A percentile compares a stretch with the other conserved stretches of the same genome.
These are phyloP conservation scores for Nannoperca australis DNA, from an alignment of 2,797 vertebrate species.

Conservation along the genomic window DNA sequence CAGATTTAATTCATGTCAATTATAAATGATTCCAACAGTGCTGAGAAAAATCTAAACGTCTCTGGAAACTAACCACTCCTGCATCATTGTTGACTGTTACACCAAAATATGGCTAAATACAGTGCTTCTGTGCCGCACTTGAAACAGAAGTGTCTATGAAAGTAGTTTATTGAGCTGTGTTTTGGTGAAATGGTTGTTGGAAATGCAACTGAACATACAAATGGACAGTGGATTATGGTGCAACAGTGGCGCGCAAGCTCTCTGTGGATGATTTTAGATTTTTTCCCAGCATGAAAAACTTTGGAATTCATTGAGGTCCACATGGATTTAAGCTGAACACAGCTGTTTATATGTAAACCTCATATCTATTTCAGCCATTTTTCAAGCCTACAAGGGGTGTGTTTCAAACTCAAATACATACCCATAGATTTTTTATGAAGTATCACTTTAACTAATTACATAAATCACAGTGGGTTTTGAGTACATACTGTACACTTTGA, in stretches of 20 bases:
- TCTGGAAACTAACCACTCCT: not conserved
- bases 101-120: slow-evolving; percentile 14
- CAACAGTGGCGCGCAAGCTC: not conserved
- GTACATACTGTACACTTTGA: not conserved
- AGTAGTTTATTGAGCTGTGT: slow-evolving; percentile 12
- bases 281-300: slow-evolving; percentile 5
- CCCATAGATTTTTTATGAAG: slow-evolving; percentile 10
- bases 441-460: slow-evolving; percentile 28
- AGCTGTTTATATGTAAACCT: slow-evolving; percentile 12
- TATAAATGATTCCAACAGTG: not conserved
- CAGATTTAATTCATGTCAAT: slow-evolving; percentile 13
- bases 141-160: not conserved
- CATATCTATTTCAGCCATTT: slow-evolving; percentile 1
- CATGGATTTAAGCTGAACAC: slow-evolving; percentile 6
- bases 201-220: slow-evolving; percentile 5
- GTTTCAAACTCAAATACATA: slow-evolving; percentile 23
- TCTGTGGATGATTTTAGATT: not conserved
- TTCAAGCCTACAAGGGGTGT: not conserved
- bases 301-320: slow-evolving; percentile 2
- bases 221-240: not conserved
- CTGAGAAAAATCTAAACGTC: not conserved
- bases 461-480: slow-evolving; percentile 31
- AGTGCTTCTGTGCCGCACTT: not conserved
- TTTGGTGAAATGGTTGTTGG: not conserved
- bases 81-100: not conserved